Evolutionary conservation across 1,140 invertebrate genomes (phyloP).

Genomic region (Lepeophtheirus salmonis): DNA sequence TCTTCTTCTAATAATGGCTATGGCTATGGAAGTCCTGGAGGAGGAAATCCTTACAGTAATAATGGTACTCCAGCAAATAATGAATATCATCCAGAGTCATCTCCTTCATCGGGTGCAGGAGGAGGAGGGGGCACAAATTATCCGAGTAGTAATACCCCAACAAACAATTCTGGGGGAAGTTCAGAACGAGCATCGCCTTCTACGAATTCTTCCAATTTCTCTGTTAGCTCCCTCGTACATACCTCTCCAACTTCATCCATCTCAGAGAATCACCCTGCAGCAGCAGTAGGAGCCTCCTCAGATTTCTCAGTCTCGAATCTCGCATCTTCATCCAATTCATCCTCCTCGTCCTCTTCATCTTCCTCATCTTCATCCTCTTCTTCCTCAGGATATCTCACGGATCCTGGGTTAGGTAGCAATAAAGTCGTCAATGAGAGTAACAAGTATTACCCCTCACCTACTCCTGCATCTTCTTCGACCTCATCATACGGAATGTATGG

Average conservation of each 20-base stretch:
- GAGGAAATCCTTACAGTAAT: too few relatives aligned
- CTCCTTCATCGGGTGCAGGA: too few relatives aligned
- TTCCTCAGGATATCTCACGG: neutral
- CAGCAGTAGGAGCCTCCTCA: neutral
- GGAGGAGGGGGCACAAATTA: too few relatives aligned
- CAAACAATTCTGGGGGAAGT: too few relatives aligned
- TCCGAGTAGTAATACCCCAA: too few relatives aligned
- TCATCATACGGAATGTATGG: neutral
- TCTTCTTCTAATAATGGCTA: constrained; percentile 18
- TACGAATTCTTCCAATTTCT: neutral
- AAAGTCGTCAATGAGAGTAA: neutral
- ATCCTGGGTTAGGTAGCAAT: neutral
- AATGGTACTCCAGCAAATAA: neutral
- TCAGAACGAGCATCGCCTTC: neutral
- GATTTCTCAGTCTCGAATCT: too few relatives aligned
- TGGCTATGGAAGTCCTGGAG: neutral
- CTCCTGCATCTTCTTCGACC: too few relatives aligned
- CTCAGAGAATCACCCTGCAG: neutral
- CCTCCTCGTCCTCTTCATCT: neutral
- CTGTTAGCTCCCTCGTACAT: neutral
- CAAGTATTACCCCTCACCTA: neutral
- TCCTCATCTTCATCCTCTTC: neutral
- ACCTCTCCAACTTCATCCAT: neutral
- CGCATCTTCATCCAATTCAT: neutral
- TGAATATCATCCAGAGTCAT: neutral